Conservation (phyloP, 2,888 invertebrate genomes). For the Pyrochroa serraticornis region DNA sequence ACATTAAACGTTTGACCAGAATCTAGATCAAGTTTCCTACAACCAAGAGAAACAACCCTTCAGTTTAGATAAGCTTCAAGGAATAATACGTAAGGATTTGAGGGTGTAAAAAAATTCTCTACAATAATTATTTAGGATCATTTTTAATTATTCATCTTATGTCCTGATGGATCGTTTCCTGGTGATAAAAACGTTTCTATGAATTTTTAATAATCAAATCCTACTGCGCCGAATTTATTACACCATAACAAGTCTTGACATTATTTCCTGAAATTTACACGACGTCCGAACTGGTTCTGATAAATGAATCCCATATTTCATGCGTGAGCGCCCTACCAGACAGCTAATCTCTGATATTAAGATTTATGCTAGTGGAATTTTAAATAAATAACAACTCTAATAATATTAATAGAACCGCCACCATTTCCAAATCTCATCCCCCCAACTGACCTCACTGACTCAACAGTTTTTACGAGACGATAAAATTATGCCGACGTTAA, state of each 20-base stretch:
- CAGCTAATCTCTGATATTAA: conserved; percentile 39
- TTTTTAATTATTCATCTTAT: background rate
- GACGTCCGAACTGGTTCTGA: conserved; percentile 36
- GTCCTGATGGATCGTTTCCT: conserved; percentile 17
- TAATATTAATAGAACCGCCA: conserved; percentile 14
- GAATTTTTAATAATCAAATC: conserved; percentile 30
- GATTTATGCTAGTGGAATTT: conserved; percentile 33
- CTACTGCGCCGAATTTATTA: conserved; percentile 25
- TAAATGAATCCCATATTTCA: conserved; percentile 47
- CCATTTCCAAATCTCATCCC: too few species aligned
- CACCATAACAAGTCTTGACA: conserved; percentile 31
- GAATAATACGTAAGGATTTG: too few species aligned
- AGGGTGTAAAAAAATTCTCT: too few species aligned
- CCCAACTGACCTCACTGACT: background rate
- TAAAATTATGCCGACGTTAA: conserved; percentile 21
- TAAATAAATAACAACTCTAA: conserved; percentile 27
- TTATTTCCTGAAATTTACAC: conserved; percentile 36
- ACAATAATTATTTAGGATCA: too few species aligned
- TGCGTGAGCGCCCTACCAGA: conserved; percentile 40
- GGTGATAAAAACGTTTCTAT: conserved; percentile 20
- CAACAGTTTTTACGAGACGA: conserved; percentile 6
- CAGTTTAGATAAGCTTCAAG: too few species aligned
- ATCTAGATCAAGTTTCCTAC: too few species aligned
- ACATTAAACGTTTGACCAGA: background rate
- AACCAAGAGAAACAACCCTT: too few species aligned